A percentile compares a stretch with the other conserved stretches of the same genome.
These are phyloP conservation scores for Whitmania pigra DNA, from an alignment of 1,140 invertebrate genomes.

Conservation along the genomic window DNA sequence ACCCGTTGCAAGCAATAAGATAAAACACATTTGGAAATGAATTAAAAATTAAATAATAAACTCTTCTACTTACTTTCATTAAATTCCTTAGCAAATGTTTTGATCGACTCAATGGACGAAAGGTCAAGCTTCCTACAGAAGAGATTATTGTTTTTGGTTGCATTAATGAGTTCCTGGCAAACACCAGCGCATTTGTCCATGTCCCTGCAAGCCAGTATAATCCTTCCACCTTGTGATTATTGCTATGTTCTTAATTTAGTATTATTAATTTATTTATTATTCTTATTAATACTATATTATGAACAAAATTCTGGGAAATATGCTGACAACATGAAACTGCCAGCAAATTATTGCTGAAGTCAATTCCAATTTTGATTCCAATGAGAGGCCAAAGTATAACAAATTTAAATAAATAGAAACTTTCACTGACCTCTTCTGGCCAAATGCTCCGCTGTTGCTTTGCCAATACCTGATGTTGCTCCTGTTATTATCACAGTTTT, in stretches of 20 bases:
- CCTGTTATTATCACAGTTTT: conserved; percentile 8
- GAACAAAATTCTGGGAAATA: not conserved
- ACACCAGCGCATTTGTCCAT: conserved; percentile 49
- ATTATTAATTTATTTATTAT: too few species aligned
- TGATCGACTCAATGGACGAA: conserved; percentile 37
- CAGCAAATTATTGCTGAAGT: not conserved
- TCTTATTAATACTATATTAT: too few species aligned
- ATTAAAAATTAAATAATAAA: conserved; percentile 8
- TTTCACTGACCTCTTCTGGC: not conserved
- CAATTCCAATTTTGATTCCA: not conserved
- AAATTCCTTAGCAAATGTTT: conserved; percentile 41
- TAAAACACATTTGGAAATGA: too few species aligned
- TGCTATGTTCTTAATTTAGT: too few species aligned
- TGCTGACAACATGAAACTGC: not conserved
- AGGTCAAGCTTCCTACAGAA: conserved; percentile 51
- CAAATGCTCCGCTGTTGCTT: not conserved
- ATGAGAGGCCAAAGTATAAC: not conserved
- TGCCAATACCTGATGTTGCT: conserved; percentile 7
- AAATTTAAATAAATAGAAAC: not conserved
- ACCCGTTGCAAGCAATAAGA: too few species aligned
- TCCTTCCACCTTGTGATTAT: conserved; percentile 36
- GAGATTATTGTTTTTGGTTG: conserved; percentile 39
- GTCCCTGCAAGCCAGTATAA: conserved; percentile 48
- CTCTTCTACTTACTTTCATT: conserved; percentile 29
- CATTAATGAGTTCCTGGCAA: conserved; percentile 47